These are phyloP conservation scores for Echinarachnius parma DNA, from an alignment of 53 echinoderm and acorn worm species.

Conservation along the genomic window DNA sequence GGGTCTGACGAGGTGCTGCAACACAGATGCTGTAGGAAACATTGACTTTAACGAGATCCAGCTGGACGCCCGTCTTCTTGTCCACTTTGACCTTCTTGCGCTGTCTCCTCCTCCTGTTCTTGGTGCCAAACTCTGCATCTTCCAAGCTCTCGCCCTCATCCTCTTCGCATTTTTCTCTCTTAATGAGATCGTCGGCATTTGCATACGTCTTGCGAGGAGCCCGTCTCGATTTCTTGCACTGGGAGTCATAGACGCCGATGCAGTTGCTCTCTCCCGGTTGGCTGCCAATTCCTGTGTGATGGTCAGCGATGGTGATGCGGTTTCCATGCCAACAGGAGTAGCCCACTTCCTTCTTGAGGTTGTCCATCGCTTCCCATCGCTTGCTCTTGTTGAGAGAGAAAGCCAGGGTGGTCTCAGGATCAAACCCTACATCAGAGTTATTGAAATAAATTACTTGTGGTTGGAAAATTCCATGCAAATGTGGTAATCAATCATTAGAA, in stretches of 20 bases:
- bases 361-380: slow-evolving; percentile 62
- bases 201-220: slow-evolving; percentile 48
- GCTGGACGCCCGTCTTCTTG: slow-evolving; percentile 3
- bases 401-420: slow-evolving; percentile 1
- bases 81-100: slow-evolving; percentile 21
- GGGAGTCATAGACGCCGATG: slow-evolving; percentile 53
- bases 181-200: slow-evolving; percentile 19
- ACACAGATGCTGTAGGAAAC: slow-evolving; percentile 7
- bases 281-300: slow-evolving; percentile 28
- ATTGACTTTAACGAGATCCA: slow-evolving; percentile 12
- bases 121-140: slow-evolving; percentile 21
- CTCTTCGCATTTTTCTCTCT: not conserved
- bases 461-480: too few relatives aligned
- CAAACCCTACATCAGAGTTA: too few relatives aligned
- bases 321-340: slow-evolving; percentile 22
- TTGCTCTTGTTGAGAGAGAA: slow-evolving; percentile 68
- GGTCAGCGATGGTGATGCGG: slow-evolving; percentile 51
- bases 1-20: slow-evolving; percentile 11
- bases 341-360: slow-evolving; percentile 49
- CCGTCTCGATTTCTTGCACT: slow-evolving; percentile 34
- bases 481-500: too few relatives aligned
- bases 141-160: not conserved
- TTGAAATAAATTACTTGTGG: too few relatives aligned
- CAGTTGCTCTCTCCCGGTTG: slow-evolving; percentile 33
- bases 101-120: slow-evolving; percentile 22